These are phyloP conservation scores for Bombus sylvicola DNA, from an alignment of 1,140 invertebrate genomes.

Conservation along the genomic window DNA sequence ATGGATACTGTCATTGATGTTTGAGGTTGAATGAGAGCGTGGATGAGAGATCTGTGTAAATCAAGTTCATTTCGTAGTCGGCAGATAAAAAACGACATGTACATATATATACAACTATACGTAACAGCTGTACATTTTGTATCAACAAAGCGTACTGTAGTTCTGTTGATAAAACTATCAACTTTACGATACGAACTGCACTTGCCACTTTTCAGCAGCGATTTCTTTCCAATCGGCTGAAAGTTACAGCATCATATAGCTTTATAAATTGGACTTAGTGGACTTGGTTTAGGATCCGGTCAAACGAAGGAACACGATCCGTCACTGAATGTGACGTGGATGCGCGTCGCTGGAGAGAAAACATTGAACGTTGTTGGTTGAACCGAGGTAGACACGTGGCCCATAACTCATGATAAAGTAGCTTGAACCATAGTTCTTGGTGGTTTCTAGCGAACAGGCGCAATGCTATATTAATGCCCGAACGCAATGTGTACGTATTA, in stretches of 20 bases:
- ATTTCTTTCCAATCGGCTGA: too few relatives aligned
- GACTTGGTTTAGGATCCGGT: too few relatives aligned
- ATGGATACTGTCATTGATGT: accelerated
- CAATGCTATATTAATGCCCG: slow-evolving; percentile 72
- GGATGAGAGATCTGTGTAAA: too few relatives aligned
- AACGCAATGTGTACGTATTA: slow-evolving; percentile 52
- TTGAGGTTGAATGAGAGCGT: too few relatives aligned
- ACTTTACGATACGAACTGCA: too few relatives aligned
- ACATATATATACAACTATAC: neutral
- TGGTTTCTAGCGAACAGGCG: slow-evolving; percentile 58
- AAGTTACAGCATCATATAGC: neutral
- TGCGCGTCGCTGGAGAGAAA: neutral
- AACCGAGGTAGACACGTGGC: slow-evolving; percentile 22
- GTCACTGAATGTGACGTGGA: neutral
- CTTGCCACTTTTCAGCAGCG: too few relatives aligned
- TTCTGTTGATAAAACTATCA: too few relatives aligned
- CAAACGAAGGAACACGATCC: neutral
- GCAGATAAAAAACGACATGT: too few relatives aligned
- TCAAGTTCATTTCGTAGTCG: too few relatives aligned
- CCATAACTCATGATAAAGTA: slow-evolving; percentile 76
- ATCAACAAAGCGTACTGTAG: too few relatives aligned
- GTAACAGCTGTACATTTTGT: too few relatives aligned
- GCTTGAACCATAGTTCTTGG: slow-evolving; percentile 56
- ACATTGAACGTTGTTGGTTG: neutral
- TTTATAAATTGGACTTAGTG: neutral